These are phyloP conservation scores for Galbula dea DNA, from an alignment of 2,113 vertebrate species.

Conservation along the genomic window DNA sequence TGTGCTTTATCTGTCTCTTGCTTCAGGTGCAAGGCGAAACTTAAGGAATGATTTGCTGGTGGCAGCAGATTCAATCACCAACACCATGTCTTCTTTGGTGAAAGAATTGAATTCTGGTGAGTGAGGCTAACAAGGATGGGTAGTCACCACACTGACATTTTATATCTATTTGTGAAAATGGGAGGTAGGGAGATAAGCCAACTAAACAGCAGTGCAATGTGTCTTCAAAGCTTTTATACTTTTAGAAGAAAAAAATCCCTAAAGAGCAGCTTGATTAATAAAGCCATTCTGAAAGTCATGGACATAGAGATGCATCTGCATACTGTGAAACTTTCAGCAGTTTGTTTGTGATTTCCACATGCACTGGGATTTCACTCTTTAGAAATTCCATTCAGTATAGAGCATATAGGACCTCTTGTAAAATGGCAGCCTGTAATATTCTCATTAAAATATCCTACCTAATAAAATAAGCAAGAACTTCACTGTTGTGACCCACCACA, in stretches of 20 bases:
- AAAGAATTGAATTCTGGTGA: slow-evolving; percentile 97
- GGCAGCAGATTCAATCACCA: slow-evolving; percentile 98
- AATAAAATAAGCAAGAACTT: background rate
- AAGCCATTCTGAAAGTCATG: background rate
- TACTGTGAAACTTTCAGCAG: background rate
- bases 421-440: background rate
- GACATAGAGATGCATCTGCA: background rate
- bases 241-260: background rate
- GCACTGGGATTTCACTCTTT: background rate
- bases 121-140: background rate
- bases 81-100: slow-evolving; percentile 97
- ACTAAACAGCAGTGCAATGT: background rate
- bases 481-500: background rate
- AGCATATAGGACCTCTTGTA: background rate
- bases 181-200: background rate
- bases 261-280: background rate
- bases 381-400: background rate
- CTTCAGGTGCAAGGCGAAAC: slow-evolving; percentile 91
- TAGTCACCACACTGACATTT: background rate
- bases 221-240: background rate
- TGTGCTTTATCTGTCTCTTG: slow-evolving; percentile 33
- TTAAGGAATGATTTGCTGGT: slow-evolving; percentile 95
- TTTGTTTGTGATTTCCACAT: background rate
- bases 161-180: background rate
- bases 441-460: background rate